phyloP scores from a whole-genome alignment of 2,888 invertebrate species.

The Formica aserva region DNA sequence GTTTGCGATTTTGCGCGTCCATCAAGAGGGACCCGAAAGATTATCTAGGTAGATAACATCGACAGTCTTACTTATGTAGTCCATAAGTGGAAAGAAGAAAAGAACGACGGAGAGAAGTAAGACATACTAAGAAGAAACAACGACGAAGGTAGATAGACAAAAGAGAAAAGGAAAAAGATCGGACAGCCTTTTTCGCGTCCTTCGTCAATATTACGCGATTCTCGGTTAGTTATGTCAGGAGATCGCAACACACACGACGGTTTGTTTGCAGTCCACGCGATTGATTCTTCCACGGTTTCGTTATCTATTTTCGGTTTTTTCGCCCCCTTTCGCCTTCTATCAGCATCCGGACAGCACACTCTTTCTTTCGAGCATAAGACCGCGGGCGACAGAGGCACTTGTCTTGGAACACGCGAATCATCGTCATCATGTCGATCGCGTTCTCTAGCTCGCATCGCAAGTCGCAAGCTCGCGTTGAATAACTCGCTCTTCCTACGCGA shows the following conservation, averaged over 20 bases:
- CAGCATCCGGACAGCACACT: conserved; percentile 64
- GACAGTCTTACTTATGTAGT: conserved; percentile 63
- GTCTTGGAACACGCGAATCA: conserved; percentile 50
- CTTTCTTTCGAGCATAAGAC: neutral
- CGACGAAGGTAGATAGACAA: conserved; percentile 27
- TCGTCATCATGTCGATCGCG: conserved; percentile 29
- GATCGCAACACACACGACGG: conserved; percentile 13
- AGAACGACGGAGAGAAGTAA: conserved; percentile 35
- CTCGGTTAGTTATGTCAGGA: neutral
- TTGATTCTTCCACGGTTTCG: conserved; percentile 30
- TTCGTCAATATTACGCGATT: conserved; percentile 21
- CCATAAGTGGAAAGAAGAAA: neutral
- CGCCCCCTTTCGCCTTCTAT: neutral
- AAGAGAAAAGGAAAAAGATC: conserved; percentile 19
- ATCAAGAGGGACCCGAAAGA: conserved; percentile 34
- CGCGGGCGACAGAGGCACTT: conserved; percentile 60
- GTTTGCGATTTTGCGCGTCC: conserved; percentile 59
- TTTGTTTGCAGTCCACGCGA: conserved; percentile 4
- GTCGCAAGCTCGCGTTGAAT: conserved; percentile 43
- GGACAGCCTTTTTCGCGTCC: conserved; percentile 19
- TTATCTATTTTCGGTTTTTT: neutral
- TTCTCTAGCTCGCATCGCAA: conserved; percentile 44
- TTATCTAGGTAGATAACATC: conserved; percentile 31
- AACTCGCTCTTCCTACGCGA: conserved; percentile 54
- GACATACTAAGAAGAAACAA: neutral